Percentiles rank a stretch among this genome's conserved stretches.
phyloP scores from a whole-genome alignment of 2,888 invertebrate genomes.

The Caradrina clavipalpis region DNA sequence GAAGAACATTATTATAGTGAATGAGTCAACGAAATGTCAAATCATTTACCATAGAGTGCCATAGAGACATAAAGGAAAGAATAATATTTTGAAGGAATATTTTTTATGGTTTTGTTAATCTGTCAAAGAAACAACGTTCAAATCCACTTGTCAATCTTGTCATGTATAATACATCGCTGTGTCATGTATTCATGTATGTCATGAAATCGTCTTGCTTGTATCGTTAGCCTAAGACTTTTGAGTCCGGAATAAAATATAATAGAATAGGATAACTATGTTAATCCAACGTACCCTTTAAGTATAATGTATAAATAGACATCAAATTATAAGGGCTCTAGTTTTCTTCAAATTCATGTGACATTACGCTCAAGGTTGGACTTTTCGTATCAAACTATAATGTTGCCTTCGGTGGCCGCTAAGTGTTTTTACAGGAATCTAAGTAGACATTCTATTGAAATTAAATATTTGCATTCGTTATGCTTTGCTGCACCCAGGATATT shows the following conservation, averaged over 20 bases:
- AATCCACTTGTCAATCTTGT: no score
- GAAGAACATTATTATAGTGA: no score
- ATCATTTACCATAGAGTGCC: no score
- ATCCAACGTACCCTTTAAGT: conserved; percentile 40
- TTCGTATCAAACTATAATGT: conserved; percentile 73
- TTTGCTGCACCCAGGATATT: conserved; percentile 68
- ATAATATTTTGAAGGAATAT: no score
- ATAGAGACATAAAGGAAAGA: no score
- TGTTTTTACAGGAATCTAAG: conserved; percentile 81
- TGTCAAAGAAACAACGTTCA: no score
- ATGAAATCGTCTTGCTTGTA: neutral
- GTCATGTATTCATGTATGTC: no score
- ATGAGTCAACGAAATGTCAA: no score
- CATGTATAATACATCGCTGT: no score
- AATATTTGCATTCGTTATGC: conserved; percentile 77
- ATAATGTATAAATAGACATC: conserved; percentile 49
- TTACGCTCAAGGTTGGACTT: conserved; percentile 58
- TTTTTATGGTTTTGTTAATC: no score
- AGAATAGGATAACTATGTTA: conserved; percentile 44
- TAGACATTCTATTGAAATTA: conserved; percentile 77
- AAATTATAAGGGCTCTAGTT: conserved; percentile 19
- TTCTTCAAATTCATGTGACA: conserved; percentile 49
- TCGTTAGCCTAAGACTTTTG: no score
- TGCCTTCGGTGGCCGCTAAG: conserved; percentile 80
- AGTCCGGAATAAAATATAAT: conserved; percentile 19